Evolutionary conservation across 2,797 vertebrate species (phyloP).

Genomic region (Brachyrhaphis roseni): DNA sequence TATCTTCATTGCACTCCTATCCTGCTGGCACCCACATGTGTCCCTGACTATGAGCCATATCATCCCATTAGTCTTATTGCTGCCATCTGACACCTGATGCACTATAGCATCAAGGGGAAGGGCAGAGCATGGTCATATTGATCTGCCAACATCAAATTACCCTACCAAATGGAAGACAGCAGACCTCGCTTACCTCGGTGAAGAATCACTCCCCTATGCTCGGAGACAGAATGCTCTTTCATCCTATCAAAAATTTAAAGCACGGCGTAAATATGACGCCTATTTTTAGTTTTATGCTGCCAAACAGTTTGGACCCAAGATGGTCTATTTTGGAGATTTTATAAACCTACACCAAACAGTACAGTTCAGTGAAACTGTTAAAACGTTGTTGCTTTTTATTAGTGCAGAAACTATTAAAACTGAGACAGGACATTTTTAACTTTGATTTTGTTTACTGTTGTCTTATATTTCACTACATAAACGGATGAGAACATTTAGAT

Average conservation of each 20-base stretch:
- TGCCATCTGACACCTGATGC: constrained; percentile 60
- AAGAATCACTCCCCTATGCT: not conserved
- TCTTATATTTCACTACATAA: not conserved
- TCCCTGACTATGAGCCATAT: constrained; percentile 59
- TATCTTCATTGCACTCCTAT: not conserved
- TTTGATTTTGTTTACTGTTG: not conserved
- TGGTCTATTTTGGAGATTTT: not conserved
- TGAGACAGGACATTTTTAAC: not conserved
- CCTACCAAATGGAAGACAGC: constrained; percentile 27
- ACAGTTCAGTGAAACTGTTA: not conserved
- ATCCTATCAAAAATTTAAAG: not conserved
- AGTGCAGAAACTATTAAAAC: not conserved
- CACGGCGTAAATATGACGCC: not conserved
- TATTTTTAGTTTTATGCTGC: not conserved
- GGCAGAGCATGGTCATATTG: constrained; percentile 67
- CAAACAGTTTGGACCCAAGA: not conserved
- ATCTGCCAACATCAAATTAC: constrained; percentile 71
- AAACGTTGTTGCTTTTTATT: not conserved
- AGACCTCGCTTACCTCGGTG: constrained; percentile 32
- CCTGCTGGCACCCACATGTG: constrained; percentile 32
- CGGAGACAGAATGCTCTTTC: not conserved
- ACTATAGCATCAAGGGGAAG: constrained; percentile 36
- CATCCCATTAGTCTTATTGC: constrained; percentile 80
- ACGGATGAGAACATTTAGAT: not conserved
- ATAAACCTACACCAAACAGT: not conserved